phyloP scores from a whole-genome alignment of 2,113 vertebrate species.

The Stomatorhinus ivindoensis region DNA sequence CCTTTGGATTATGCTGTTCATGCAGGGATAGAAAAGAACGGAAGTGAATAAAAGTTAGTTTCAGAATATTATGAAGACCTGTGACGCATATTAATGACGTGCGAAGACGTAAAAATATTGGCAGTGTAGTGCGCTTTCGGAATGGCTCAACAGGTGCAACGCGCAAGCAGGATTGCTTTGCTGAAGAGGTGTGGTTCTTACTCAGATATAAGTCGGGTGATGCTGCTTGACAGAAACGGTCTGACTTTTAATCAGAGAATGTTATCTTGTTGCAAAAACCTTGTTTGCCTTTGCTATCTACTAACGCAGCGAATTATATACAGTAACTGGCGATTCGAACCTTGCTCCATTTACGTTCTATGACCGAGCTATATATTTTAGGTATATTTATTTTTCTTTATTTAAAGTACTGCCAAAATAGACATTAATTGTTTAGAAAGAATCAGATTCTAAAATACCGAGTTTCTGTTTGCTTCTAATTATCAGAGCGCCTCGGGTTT shows the following conservation, averaged over 20 bases:
- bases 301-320: not conserved
- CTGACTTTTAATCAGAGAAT: not conserved
- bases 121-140: not conserved
- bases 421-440: not conserved
- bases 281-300: not conserved
- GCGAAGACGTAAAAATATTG: not conserved
- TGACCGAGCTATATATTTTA: not conserved
- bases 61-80: not conserved
- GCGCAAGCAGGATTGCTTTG: not conserved
- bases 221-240: not conserved
- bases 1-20: not conserved
- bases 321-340: not conserved
- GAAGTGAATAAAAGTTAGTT: not conserved
- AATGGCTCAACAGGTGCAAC: not conserved
- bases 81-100: not conserved
- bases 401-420: not conserved
- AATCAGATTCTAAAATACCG: not conserved
- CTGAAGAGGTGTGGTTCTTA: not conserved
- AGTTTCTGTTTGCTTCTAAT: not conserved
- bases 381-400: not conserved
- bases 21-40: not conserved
- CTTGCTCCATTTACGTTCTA: not conserved
- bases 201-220: not conserved
- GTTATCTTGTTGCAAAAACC: not conserved
- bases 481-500: not conserved